Conservation (phyloP, 2,113 vertebrate genomes). For the Malurus alboscapulatus region DNA sequence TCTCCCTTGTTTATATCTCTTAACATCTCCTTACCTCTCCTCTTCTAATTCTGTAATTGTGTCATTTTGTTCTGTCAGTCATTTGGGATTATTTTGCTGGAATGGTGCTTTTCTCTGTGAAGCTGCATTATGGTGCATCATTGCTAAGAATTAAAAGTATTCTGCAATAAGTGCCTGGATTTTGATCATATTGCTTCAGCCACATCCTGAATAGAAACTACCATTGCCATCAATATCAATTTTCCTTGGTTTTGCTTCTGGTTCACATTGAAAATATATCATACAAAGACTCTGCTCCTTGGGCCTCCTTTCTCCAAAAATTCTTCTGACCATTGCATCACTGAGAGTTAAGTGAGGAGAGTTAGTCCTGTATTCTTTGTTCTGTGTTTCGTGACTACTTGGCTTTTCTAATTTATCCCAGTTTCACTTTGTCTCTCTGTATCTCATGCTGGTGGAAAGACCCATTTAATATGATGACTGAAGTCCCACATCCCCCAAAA, state of each 20-base stretch:
- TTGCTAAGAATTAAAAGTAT: constrained; percentile 18
- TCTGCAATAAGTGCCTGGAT: background rate
- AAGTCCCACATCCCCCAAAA: background rate
- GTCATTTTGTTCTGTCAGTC: background rate
- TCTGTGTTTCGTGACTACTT: background rate
- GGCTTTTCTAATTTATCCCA: background rate
- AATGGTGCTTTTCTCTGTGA: constrained; percentile 13
- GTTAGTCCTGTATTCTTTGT: background rate
- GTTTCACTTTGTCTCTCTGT: background rate
- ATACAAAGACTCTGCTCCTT: background rate
- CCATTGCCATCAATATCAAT: background rate
- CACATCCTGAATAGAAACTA: background rate
- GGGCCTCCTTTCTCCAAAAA: background rate
- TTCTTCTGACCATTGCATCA: background rate
- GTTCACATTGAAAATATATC: background rate
- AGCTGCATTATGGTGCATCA: constrained; percentile 9
- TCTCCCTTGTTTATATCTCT: constrained; percentile 40
- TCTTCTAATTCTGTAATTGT: constrained; percentile 49
- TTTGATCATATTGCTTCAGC: background rate
- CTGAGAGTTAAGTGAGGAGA: background rate
- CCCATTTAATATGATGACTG: background rate
- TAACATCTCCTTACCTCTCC: constrained; percentile 14
- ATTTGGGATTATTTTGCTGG: background rate
- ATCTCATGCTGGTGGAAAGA: background rate
- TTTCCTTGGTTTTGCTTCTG: background rate